Evolutionary conservation across 2,888 invertebrate species (phyloP), one percentile per base, ranked within the genome.

Genomic region (Apantesis nais): DNA sequence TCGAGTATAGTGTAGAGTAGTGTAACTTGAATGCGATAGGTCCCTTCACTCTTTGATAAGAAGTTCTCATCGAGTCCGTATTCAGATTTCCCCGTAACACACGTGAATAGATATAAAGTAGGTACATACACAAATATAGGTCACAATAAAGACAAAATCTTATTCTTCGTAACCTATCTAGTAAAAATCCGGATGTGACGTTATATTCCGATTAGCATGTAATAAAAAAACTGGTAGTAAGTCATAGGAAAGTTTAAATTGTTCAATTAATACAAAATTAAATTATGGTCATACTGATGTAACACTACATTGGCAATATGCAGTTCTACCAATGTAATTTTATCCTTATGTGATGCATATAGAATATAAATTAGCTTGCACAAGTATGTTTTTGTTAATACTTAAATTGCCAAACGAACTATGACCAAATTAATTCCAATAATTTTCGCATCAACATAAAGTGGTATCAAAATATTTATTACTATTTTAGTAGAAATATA

Each of bases 381-480:
- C 22, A n/a, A 3, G 7, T n/a, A 52, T 52, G n/a, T n/a, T 52
- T 52, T n/a, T 1, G 48, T n/a, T 9, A 8, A 22, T 0, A 11
- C 8, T n/a, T n/a, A 22, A 29, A 7, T 58, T 16, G 5, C 58
- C 16, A 29, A 29, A 29, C 29, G 25, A 58, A 16, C 29, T 58
- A n/a, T 9, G n/a, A 25, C 3, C 25, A 48, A 48, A 48, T 22
- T 1, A 48, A 48, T 19, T 22, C 14, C 19, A 22, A 22, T 48
- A 58, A 25, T 29, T 58, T 29, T 7, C 5, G 22, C 22, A 12
- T n/a, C 25, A 25, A 58, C 14, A 29, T 29, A 58, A 58, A 58
- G 58, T 58, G 58, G 29, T 58, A 58, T 58, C 29, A 58, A 55
- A 58, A 58, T 58, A 58, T 34, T 34, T 25, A 14, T n/a, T n/a